Conservation (phyloP, 2,888 invertebrate genomes). For the Polietes domitor region DNA sequence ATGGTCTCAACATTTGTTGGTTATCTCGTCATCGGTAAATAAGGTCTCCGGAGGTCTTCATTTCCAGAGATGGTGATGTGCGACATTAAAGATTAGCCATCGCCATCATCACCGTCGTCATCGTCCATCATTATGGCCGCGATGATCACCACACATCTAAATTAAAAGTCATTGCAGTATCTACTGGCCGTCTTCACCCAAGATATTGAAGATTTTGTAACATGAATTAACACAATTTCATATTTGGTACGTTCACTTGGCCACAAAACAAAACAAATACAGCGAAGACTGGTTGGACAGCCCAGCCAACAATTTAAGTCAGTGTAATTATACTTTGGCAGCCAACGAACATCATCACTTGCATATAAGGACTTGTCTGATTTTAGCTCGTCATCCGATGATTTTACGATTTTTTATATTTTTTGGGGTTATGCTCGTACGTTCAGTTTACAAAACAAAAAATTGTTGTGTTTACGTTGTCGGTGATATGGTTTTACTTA, state of each 20-base stretch:
- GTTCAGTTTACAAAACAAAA: no score
- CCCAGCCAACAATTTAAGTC: neutral
- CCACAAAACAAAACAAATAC: neutral
- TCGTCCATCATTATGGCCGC: neutral
- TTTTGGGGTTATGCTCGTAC: no score
- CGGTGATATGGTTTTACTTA: no score
- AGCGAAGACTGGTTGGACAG: neutral
- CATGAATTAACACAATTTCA: constrained; percentile 8
- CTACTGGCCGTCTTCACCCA: neutral
- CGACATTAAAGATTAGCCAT: neutral
- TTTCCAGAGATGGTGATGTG: neutral
- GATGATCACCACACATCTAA: neutral
- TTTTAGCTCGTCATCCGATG: no score
- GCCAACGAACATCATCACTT: neutral
- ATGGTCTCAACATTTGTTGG: neutral
- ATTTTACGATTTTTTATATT: no score
- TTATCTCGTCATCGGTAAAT: neutral
- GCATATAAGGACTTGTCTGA: no score
- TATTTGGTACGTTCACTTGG: neutral
- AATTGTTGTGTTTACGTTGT: no score
- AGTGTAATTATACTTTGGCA: neutral
- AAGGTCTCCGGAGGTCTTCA: neutral
- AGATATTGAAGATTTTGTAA: neutral
- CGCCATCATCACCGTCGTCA: neutral
- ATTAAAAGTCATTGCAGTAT: constrained; percentile 5